A percentile compares a stretch with the other conserved stretches of the same genome.
Conservation (phyloP, 2,888 invertebrate species). For the Platycnemis pennipes region DNA sequence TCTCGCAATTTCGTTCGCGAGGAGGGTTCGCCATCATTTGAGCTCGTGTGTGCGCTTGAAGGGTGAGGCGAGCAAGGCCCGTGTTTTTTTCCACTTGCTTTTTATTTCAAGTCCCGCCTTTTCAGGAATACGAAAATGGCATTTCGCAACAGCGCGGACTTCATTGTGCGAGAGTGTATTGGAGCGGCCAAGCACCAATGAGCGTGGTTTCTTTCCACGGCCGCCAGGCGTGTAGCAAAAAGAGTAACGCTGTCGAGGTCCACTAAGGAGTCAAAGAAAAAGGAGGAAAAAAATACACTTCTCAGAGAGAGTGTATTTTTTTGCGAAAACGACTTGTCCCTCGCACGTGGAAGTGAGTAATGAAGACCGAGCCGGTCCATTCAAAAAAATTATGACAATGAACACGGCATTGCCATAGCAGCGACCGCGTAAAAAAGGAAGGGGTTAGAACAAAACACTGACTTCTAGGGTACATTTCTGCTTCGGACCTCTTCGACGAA, state of each 20-base stretch:
- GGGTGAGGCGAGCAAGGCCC: not conserved
- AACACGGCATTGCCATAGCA: not conserved
- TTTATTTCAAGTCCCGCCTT: not conserved
- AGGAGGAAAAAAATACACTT: not conserved
- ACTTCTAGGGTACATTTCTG: not conserved
- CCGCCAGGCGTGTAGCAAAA: not conserved
- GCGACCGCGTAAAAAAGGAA: not conserved
- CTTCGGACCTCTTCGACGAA: not conserved
- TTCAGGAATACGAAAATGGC: not conserved
- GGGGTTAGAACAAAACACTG: not conserved
- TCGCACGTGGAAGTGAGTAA: slow-evolving; percentile 12
- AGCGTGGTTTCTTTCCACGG: not conserved
- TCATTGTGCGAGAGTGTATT: not conserved
- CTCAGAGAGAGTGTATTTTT: not conserved
- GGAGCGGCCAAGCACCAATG: not conserved
- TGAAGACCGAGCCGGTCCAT: not conserved
- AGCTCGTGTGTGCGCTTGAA: not conserved
- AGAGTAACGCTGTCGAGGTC: not conserved
- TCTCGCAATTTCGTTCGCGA: slow-evolving; percentile 46
- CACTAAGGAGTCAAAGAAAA: not conserved
- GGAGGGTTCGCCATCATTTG: not conserved
- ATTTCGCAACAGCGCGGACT: not conserved
- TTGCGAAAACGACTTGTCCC: not conserved
- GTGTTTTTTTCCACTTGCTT: not conserved
- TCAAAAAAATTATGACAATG: not conserved